These are phyloP conservation scores for Ladona fulva DNA, from an alignment of 1,140 invertebrate species.

Conservation along the genomic window DNA sequence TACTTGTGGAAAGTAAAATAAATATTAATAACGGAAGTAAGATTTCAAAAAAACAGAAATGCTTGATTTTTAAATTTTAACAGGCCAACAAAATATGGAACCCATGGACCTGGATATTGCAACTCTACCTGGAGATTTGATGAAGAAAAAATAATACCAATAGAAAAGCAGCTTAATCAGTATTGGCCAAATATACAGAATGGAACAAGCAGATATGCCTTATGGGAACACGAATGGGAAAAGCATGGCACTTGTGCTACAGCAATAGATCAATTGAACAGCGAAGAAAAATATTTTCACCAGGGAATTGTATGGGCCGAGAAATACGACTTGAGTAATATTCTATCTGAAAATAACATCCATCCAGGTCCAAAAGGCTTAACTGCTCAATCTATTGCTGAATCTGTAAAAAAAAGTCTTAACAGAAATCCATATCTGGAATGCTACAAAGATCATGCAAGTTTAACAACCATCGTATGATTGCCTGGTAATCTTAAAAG, in stretches of 20 bases:
- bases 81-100: conserved; percentile 58
- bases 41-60: no score
- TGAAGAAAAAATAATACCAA: conserved; percentile 41
- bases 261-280: conserved; percentile 46
- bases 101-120: conserved; percentile 57
- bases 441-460: conserved; percentile 43
- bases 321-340: conserved; percentile 51
- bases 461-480: conserved; percentile 25
- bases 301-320: conserved; percentile 53
- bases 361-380: conserved; percentile 46
- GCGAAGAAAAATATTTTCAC: conserved; percentile 62
- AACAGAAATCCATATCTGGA: conserved; percentile 52
- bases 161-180: conserved; percentile 49
- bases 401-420: conserved; percentile 43
- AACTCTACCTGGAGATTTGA: conserved; percentile 57
- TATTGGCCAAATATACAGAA: conserved; percentile 66
- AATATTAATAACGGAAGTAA: background rate
- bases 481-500: background rate
- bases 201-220: conserved; percentile 43
- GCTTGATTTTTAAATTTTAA: conserved; percentile 19
- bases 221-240: conserved; percentile 77
- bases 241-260: conserved; percentile 78
- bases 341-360: conserved; percentile 48
- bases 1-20: background rate
- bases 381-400: conserved; percentile 43